Evolutionary conservation across 2,113 vertebrate species (phyloP).

Genomic region (Sclerurus mexicanus): DNA sequence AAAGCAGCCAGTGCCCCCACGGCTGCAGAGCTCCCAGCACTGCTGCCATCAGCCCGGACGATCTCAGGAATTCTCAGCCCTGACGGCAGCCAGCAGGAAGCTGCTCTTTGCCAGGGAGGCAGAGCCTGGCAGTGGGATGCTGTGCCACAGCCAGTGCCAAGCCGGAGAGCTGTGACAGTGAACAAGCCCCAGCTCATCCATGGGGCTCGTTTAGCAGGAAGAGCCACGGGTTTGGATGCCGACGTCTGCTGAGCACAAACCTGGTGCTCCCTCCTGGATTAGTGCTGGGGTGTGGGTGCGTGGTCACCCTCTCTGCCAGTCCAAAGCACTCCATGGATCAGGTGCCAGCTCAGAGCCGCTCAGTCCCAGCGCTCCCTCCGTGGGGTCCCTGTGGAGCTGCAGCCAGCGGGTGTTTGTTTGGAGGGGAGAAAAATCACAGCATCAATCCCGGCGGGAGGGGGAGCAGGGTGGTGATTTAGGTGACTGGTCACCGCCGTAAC

Average conservation of each 20-base stretch:
- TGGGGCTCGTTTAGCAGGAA: background rate
- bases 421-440: background rate
- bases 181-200: background rate
- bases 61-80: background rate
- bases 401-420: background rate
- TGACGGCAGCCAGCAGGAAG: background rate
- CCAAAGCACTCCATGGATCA: accelerated
- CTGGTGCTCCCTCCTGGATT: background rate
- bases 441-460: background rate
- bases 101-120: background rate
- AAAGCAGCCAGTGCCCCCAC: background rate
- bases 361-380: background rate
- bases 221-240: background rate
- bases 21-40: background rate
- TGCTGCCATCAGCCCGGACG: background rate
- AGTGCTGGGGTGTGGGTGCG: background rate
- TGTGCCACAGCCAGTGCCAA: background rate
- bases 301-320: background rate
- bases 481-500: background rate
- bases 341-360: background rate
- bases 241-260: accelerated
- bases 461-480: constrained; percentile 41
- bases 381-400: background rate
- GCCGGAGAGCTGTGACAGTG: accelerated
- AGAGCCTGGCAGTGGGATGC: background rate